Evolutionary conservation across 2,113 vertebrate species (phyloP), one percentile per base, ranked within the genome.

Genomic region (Chrysemys picta): DNA sequence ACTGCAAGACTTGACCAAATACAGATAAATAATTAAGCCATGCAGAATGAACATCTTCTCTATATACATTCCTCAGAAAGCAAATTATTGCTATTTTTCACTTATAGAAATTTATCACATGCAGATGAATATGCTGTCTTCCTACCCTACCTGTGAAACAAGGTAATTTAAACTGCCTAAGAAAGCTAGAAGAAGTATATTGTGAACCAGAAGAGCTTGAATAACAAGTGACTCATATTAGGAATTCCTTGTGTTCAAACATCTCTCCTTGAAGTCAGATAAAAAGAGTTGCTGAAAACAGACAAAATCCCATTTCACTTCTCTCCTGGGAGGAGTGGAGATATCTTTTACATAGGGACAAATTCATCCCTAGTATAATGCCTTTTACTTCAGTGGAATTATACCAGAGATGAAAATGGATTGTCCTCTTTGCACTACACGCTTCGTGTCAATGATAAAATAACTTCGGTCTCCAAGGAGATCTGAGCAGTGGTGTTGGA

Each of bases 161-260:
- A 89, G 89, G 56, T 8, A 12, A 3, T 72, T 87, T n/a, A 57
- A 56, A 57, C 19, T 91, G 79, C 87, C 91, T 89, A 57, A 75
- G 90, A 57, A 80, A 80, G 80, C 87, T 84, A 59, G 38, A 80
- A 93, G 72, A 0, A 13, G 52, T 84, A 4, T 0, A 81, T 14
- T 85, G 57, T 92, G 94, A 84, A 14, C 91, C 89, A 91, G 95
- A 89, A 89, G 83, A 89, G 93, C 95, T 0, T 82, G 97, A 97
- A 93, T 94, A 94, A 95, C 97, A 95, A 94, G 94, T 88, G 91
- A 78, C 94, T 97, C 38, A 7, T 89, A 95, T 97, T 93, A 96
- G 95, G 96, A 94, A 97, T 97, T 97, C 96, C 93, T 95, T 96
- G 90, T 96, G 96, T 96, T 97, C 95, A 95, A 92, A 93, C 96